These are phyloP conservation scores for Myiopsitta monachus DNA, from an alignment of 2,113 vertebrate genomes.

Conservation along the genomic window DNA sequence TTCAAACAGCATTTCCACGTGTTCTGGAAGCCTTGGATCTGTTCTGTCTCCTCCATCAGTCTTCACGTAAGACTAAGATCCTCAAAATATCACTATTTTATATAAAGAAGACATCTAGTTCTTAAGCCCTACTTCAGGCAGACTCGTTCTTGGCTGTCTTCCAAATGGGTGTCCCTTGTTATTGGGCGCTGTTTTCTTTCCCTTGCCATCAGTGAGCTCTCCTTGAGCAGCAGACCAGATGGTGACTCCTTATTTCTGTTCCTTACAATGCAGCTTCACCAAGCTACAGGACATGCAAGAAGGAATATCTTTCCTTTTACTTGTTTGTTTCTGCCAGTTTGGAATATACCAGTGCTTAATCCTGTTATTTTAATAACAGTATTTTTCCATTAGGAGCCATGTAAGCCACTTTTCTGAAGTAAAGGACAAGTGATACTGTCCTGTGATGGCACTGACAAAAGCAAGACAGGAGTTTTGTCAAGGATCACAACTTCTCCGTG, in stretches of 20 bases:
- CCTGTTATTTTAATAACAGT: neutral
- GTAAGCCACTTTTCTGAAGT: neutral
- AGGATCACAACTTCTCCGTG: neutral
- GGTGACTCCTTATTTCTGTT: neutral
- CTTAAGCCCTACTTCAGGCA: neutral
- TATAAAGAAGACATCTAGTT: neutral
- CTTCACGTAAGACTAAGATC: neutral
- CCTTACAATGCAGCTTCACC: neutral
- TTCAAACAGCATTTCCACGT: neutral
- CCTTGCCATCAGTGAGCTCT: neutral
- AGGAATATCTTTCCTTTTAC: neutral
- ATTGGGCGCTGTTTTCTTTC: neutral
- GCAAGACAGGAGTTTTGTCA: neutral
- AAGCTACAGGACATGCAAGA: neutral
- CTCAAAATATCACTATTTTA: neutral
- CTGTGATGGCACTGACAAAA: neutral
- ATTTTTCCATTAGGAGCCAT: neutral
- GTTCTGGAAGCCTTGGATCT: neutral
- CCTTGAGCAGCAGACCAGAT: neutral
- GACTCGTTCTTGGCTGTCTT: neutral
- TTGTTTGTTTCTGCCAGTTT: neutral
- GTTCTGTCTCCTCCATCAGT: neutral
- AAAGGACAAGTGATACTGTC: neutral
- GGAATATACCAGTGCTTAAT: neutral
- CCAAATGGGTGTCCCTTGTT: neutral